Conservation (phyloP, 2,797 vertebrate species). For the Poeciliopsis presidionis region DNA sequence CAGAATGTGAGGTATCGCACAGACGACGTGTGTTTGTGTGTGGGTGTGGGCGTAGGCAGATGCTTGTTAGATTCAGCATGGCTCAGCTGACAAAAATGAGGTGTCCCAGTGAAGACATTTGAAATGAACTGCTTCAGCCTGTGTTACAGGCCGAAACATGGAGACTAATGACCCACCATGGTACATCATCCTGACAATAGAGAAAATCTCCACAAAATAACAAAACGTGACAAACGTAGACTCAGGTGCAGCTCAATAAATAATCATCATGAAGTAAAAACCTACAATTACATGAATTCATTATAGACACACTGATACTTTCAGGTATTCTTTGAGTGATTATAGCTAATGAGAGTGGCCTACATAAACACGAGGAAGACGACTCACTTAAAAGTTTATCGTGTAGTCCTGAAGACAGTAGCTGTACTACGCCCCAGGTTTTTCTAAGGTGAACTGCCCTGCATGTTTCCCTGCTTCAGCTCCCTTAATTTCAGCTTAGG, state of each 20-base stretch:
- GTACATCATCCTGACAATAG: slow-evolving; percentile 3
- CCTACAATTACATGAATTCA: not conserved
- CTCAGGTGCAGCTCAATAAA: not conserved
- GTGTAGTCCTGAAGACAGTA: not conserved
- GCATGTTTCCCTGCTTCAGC: not conserved
- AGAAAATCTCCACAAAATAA: not conserved
- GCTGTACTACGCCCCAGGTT: not conserved
- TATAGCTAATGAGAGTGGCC: not conserved
- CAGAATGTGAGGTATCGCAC: slow-evolving; percentile 84
- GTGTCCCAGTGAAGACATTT: slow-evolving; percentile 18
- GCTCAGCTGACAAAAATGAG: slow-evolving; percentile 8
- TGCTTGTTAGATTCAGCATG: slow-evolving; percentile 30
- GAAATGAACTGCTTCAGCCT: slow-evolving; percentile 8
- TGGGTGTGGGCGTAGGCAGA: slow-evolving; percentile 39
- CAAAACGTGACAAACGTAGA: not conserved
- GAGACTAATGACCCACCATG: slow-evolving; percentile 1
- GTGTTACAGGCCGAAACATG: slow-evolving; percentile 1
- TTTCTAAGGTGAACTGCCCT: not conserved
- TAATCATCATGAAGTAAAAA: not conserved
- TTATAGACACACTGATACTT: not conserved
- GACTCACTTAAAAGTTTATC: not conserved
- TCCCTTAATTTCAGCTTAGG: not conserved
- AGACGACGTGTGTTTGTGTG: slow-evolving; percentile 59
- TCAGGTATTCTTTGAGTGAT: not conserved
- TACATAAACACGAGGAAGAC: not conserved